Evolutionary conservation across 2,888 invertebrate species (phyloP).

Genomic region (Andrena hattorfiana): DNA sequence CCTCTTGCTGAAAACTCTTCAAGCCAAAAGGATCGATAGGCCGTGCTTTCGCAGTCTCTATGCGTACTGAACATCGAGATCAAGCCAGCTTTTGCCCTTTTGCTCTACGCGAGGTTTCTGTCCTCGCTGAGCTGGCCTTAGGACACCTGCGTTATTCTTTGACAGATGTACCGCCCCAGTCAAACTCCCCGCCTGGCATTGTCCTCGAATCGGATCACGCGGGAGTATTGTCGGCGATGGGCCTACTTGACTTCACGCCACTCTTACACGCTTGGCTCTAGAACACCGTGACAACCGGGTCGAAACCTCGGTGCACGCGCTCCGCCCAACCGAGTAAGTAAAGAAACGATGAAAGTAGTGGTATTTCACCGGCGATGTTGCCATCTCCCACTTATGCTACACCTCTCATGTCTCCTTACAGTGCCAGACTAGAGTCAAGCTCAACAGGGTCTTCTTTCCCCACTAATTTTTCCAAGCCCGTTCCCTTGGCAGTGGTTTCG

Average conservation of each 20-base stretch:
- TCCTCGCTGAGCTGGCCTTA: conserved; percentile 88
- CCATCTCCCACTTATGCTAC: conserved; percentile 87
- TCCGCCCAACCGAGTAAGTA: conserved; percentile 86
- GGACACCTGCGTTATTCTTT: conserved; percentile 86
- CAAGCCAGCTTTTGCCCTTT: no score
- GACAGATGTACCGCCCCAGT: conserved; percentile 89
- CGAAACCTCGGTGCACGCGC: conserved; percentile 81
- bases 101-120: conserved; percentile 82
- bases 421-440: conserved; percentile 78
- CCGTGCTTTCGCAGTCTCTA: no score
- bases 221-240: conserved; percentile 85
- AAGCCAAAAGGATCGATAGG: no score
- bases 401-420: conserved; percentile 88
- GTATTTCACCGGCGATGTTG: conserved; percentile 40
- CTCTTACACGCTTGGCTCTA: conserved; percentile 67
- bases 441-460: conserved; percentile 90
- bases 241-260: conserved; percentile 75
- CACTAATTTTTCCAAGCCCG: no score
- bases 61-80: no score
- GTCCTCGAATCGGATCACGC: conserved; percentile 87
- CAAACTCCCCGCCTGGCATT: conserved; percentile 89
- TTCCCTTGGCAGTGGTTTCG: no score
- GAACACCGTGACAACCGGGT: conserved; percentile 82
- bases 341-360: conserved; percentile 85
- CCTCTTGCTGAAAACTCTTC: no score